Evolutionary conservation across 1,140 invertebrate genomes (phyloP).

Genomic region (Popillia japonica): DNA sequence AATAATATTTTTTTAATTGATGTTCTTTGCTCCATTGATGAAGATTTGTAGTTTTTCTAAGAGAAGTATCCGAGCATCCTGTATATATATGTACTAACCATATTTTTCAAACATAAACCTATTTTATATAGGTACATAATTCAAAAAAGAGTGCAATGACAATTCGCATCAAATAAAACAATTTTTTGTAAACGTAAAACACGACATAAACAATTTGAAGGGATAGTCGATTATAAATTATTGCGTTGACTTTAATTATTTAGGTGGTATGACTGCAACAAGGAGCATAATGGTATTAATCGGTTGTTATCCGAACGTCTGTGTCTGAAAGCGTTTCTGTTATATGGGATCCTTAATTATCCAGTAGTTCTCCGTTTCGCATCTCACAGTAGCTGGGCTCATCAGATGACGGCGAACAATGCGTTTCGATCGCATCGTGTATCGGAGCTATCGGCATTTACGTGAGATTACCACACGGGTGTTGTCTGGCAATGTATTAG

Average conservation of each 20-base stretch:
- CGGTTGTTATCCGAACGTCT: not conserved
- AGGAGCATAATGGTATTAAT: conserved; percentile 19
- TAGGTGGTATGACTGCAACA: not conserved
- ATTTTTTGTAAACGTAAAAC: too few relatives aligned
- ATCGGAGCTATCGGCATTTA: conserved; percentile 15
- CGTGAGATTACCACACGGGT: not conserved
- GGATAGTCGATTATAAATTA: conserved; percentile 20
- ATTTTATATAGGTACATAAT: too few relatives aligned
- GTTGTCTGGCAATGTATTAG: not conserved
- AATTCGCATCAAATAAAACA: too few relatives aligned
- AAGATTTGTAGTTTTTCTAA: too few relatives aligned
- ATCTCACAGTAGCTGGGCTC: conserved; percentile 9
- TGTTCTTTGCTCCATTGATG: too few relatives aligned
- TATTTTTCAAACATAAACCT: too few relatives aligned
- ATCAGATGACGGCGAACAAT: not conserved
- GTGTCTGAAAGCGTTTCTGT: not conserved
- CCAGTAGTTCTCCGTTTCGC: not conserved
- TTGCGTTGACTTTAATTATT: conserved; percentile 16
- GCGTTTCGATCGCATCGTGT: not conserved
- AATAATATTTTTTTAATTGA: too few relatives aligned
- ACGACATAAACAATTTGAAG: not conserved
- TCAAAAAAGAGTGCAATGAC: too few relatives aligned
- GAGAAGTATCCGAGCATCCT: too few relatives aligned
- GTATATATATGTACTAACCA: too few relatives aligned
- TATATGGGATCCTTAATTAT: conserved; percentile 5